Base-by-base conservation (phyloP, 2,888 invertebrate genomes). In the Dryobotodes eremita region DNA sequence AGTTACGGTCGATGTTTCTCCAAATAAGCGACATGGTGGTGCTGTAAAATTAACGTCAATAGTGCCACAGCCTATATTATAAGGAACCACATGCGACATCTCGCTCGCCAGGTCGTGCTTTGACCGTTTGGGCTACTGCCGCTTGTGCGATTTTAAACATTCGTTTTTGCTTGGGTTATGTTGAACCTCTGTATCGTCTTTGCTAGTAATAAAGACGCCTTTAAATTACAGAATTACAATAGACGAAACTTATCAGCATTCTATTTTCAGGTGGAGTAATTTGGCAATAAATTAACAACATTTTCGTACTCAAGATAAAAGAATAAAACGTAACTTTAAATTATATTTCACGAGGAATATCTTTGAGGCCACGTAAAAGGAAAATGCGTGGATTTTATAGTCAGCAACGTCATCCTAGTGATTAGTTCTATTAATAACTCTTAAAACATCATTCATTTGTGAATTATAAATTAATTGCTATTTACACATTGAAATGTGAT, bases 391-490 rank as follows among this genome's bases (percentile, higher is more conserved):
- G 13, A 17, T 23, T 72, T 20, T 74, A 23, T 36, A 15, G 36
- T 48, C 57, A 55, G n/a, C 31, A 61, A 61, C 72, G 17, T 69
- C 69, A 72, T 59, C 20, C 64, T 61, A 55, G 55, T 72, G 69
- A 73, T 84, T 66, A 70, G 11, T 72, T 65, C 65, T 82, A 79
- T 55, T 70, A 70, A 61, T 82, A 84, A 61, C n/a, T 71, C 4
- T 46, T 10, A 64, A 84, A 79, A 71, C 62, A 72, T 72, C 50
- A 81, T 69, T 80, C 57, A 80, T 42, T 50, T 55, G 15, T 59
- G n/a, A 61, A 77, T 46, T n/a, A 79, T 77, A 26, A 65, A 50
- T 50, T 13, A 57, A 46, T 31, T 75, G 23, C 17, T 50, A 50
- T 31, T 31, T 20, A 17, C 31, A 31, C 61, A 26, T 26, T 59